Conservation (phyloP, 2,888 invertebrate species). For the Eremobia ochroleuca region DNA sequence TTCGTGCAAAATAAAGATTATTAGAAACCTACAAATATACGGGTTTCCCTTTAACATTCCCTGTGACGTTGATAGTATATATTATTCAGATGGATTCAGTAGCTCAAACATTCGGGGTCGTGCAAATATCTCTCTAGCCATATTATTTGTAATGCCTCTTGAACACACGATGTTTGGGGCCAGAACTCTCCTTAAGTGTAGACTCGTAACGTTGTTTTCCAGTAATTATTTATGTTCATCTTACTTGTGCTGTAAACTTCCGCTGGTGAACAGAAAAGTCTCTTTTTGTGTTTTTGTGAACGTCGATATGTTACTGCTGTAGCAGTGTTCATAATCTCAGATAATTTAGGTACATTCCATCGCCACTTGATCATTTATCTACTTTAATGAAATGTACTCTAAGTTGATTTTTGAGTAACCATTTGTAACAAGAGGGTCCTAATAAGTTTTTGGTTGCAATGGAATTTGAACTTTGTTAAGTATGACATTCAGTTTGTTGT, state of each 20-base stretch:
- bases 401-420: no score
- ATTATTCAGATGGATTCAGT: slow-evolving; percentile 52
- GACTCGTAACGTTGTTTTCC: slow-evolving; percentile 3
- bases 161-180: slow-evolving; percentile 41
- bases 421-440: no score
- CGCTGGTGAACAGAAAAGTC: not conserved
- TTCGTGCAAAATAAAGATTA: slow-evolving; percentile 44
- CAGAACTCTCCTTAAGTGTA: slow-evolving; percentile 2
- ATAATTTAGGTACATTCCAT: no score
- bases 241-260: not conserved
- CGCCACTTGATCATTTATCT: no score
- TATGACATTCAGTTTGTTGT: no score
- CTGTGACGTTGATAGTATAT: slow-evolving; percentile 55
- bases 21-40: slow-evolving; percentile 46
- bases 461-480: no score
- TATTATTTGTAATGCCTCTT: slow-evolving; percentile 52
- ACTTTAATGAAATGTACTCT: no score
- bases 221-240: slow-evolving; percentile 36
- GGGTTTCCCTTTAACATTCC: slow-evolving; percentile 46
- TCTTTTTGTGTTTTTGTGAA: not conserved
- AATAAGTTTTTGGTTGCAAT: no score
- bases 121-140: slow-evolving; percentile 35
- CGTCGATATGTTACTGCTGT: not conserved
- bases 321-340: no score
- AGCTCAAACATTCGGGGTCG: slow-evolving; percentile 52